Evolutionary conservation across 1,140 invertebrate species (phyloP).

Genomic region (Pissodes strobi): DNA sequence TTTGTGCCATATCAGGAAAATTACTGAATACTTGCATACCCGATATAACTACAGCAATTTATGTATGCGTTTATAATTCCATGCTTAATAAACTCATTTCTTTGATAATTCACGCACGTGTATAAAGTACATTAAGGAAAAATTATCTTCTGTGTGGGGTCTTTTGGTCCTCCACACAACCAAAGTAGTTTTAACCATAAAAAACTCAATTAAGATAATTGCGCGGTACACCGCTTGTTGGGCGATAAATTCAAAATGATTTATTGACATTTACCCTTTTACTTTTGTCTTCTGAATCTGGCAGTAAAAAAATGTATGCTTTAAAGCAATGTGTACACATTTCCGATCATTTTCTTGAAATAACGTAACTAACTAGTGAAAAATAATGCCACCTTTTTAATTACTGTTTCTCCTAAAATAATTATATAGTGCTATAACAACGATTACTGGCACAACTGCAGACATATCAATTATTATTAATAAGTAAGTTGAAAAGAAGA

Average conservation of each 20-base stretch:
- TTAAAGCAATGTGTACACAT: no score
- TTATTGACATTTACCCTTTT: neutral
- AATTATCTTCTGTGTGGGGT: constrained; percentile 20
- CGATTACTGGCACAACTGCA: no score
- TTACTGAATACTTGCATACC: neutral
- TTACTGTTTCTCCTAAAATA: neutral
- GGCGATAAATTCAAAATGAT: constrained; percentile 16
- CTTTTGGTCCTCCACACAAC: neutral
- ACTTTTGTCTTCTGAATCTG: neutral
- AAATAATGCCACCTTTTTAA: no score
- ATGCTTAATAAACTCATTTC: neutral
- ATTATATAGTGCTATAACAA: neutral
- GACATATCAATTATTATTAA: no score
- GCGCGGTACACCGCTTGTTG: neutral
- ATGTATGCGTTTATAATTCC: neutral
- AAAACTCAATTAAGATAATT: constrained; percentile 23
- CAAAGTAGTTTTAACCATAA: constrained; percentile 10
- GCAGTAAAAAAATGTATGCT: no score
- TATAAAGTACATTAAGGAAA: neutral
- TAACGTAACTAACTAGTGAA: no score
- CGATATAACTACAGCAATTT: no score
- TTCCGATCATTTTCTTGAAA: no score
- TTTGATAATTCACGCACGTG: constrained; percentile 18
- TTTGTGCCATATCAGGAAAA: constrained; percentile 10
- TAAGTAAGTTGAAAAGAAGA: no score